Percentiles rank a stretch among this genome's conserved stretches.
Conservation (phyloP, 2,113 vertebrate genomes). For the Perca flavescens region DNA sequence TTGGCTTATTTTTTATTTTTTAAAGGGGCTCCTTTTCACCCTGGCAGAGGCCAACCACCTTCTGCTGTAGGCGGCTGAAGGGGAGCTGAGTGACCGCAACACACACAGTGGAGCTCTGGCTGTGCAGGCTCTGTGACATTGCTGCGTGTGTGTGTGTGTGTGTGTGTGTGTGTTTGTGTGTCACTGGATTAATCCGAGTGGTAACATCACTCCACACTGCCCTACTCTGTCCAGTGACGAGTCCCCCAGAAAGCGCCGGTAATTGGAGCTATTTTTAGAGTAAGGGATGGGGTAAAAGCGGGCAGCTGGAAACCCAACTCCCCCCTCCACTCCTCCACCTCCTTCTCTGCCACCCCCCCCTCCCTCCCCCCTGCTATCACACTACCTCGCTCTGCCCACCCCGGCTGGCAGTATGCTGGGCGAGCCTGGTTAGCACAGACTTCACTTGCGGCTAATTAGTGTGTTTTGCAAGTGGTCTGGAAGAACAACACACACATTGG, state of each 20-base stretch:
- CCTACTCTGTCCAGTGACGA: constrained; percentile 57
- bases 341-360: constrained; percentile 68
- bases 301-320: constrained; percentile 82
- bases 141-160: constrained; percentile 52
- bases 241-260: constrained; percentile 65
- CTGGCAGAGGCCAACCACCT: constrained; percentile 28
- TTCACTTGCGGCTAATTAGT: constrained; percentile 23
- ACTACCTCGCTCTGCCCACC: constrained; percentile 56
- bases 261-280: constrained; percentile 84
- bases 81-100: constrained; percentile 21
- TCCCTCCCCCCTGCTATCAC: constrained; percentile 54
- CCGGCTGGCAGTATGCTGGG: constrained; percentile 64
- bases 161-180: constrained; percentile 58
- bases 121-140: constrained; percentile 39
- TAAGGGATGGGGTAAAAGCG: constrained; percentile 88
- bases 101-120: constrained; percentile 12
- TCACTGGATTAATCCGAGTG: constrained; percentile 71
- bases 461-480: constrained; percentile 2
- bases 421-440: constrained; percentile 59
- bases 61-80: constrained; percentile 53
- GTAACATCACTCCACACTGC: constrained; percentile 54
- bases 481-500: constrained; percentile 5
- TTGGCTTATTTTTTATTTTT: constrained; percentile 9
- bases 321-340: constrained; percentile 64
- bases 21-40: constrained; percentile 32